These are phyloP conservation scores for Sisyra terminalis DNA, from an alignment of 2,888 invertebrate species.

Conservation along the genomic window DNA sequence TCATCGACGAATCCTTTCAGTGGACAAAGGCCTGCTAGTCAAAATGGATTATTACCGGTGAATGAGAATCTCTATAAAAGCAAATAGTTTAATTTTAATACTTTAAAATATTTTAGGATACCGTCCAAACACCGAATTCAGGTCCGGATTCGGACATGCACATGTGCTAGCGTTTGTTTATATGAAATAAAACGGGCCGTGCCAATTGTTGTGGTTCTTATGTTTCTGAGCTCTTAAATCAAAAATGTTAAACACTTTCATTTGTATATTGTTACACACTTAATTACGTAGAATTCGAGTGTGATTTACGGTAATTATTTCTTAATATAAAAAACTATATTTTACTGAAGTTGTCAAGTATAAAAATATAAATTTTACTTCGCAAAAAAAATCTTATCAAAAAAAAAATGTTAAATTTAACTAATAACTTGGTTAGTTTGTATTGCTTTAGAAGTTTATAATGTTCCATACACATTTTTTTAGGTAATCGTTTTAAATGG, in stretches of 20 bases:
- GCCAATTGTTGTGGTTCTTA: neutral
- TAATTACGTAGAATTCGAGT: too few species aligned
- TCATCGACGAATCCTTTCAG: conserved; percentile 19
- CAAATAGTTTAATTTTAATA: neutral
- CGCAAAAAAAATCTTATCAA: too few species aligned
- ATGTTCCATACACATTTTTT: too few species aligned
- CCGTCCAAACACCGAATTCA: conserved; percentile 11
- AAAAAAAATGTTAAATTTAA: too few species aligned
- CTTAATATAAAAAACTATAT: too few species aligned
- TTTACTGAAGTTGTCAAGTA: too few species aligned
- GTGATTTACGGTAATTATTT: too few species aligned
- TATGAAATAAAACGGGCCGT: conserved; percentile 2
- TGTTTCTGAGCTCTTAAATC: neutral
- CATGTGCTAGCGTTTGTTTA: conserved; percentile 15
- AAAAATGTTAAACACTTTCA: neutral
- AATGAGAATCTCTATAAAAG: neutral
- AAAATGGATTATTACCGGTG: conserved; percentile 4
- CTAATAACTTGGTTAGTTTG: too few species aligned
- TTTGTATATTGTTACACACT: too few species aligned
- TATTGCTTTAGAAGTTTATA: too few species aligned
- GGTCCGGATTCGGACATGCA: conserved; percentile 14
- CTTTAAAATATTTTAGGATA: conserved; percentile 9
- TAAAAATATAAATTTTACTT: too few species aligned
- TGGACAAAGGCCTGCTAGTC: conserved; percentile 14
- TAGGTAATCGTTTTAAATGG: too few species aligned